Conservation (phyloP, 1,140 invertebrate genomes). For the Pygmarrhopalites habei region DNA sequence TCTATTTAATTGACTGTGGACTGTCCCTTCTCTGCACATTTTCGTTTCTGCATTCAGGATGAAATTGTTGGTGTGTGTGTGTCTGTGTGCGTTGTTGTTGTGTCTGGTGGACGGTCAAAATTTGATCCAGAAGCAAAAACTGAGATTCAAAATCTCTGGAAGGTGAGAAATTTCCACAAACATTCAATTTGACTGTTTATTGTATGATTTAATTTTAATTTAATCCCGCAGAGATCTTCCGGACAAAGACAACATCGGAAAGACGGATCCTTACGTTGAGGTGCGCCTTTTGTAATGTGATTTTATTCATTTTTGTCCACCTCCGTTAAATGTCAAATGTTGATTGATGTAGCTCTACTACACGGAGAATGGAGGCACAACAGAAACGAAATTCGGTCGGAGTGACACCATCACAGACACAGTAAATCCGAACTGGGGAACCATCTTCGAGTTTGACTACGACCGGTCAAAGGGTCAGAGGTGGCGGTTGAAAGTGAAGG, state of each 20-base stretch:
- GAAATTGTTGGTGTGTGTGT: no score
- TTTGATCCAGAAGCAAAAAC: slow-evolving; percentile 6
- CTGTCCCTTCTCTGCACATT: no score
- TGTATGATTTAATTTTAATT: neutral
- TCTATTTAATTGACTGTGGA: no score
- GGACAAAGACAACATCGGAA: slow-evolving; percentile 32
- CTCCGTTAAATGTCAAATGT: neutral
- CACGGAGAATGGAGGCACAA: slow-evolving; percentile 22
- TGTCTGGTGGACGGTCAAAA: neutral
- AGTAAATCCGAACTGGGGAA: slow-evolving; percentile 31
- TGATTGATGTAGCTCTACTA: slow-evolving; percentile 14
- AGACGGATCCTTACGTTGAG: slow-evolving; percentile 28
- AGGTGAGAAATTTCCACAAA: neutral
- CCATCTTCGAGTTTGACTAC: slow-evolving; percentile 33
- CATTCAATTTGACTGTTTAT: neutral
- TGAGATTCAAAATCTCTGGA: neutral
- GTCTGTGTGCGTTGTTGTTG: no score
- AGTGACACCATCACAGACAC: slow-evolving; percentile 21
- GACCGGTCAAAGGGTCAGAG: slow-evolving; percentile 28
- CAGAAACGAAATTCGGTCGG: slow-evolving; percentile 26
- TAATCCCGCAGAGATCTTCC: slow-evolving; percentile 15
- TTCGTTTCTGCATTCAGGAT: no score
- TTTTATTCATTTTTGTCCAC: neutral
- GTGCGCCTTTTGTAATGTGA: neutral
- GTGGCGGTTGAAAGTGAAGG: slow-evolving; percentile 26